Evolutionary conservation across 1,140 invertebrate genomes (phyloP), one percentile per base, ranked within the genome.

Genomic region (Wasmannia auropunctata): DNA sequence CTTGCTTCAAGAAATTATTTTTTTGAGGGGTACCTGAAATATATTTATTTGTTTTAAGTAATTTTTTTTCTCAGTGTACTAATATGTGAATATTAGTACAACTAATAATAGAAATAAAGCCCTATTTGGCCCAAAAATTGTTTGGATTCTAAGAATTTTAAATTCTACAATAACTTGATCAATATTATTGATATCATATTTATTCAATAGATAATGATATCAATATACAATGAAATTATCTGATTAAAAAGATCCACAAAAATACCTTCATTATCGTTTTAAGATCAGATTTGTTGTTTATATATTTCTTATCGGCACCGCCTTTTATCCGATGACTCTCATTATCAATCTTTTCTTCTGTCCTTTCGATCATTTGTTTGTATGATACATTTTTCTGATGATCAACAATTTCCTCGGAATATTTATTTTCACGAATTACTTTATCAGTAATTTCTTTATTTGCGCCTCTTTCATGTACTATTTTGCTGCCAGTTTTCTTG

Each of bases 251-350:
- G 19, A 81, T 58, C 1, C 10, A 31, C 56, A 2, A n/a, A 80
- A 19, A n/a, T 74, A 83, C 79, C 54, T 86, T 86, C 25, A 81
- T 37, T 28, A 86, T 69, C 6, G 19, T 3, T 31, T 10, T 37
- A 51, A 86, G 22, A 51, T 60, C 14, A 60, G 46, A 25, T 0
- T 86, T 28, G 14, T 16, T 56, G 6, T 43, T 14, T 60, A n/a
- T 16, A 81, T 10, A 16, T 46, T 62, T 60, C 4, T 67, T 49
- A 81, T 86, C 65, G 8, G 10, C 28, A 14, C 16, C 56, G 8
- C 10, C 28, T 0, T 19, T 77, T 51, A 63, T 25, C 4, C 34
- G 28, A 40, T 28, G 4, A 11, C 2, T 51, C 7, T 31, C 8
- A 3, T 14, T 0, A 11, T 37, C 19, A n/a, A 75, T n/a, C 16